A percentile compares a stretch with the other conserved stretches of the same genome.
Conservation (phyloP, 2,113 vertebrate genomes). For the Eolophus roseicapilla region DNA sequence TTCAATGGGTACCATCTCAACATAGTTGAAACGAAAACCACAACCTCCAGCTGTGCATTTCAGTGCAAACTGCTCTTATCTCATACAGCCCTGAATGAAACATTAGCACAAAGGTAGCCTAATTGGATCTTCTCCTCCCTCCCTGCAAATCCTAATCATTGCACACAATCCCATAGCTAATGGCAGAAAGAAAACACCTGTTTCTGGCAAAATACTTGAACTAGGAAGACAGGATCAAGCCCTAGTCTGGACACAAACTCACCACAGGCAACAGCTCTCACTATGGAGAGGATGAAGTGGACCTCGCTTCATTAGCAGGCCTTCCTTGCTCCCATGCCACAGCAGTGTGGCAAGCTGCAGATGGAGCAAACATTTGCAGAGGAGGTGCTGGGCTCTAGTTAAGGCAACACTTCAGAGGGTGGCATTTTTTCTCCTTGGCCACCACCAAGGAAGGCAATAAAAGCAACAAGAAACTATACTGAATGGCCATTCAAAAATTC, state of each 20-base stretch:
- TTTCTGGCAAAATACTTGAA: not conserved
- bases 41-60: slow-evolving; percentile 18
- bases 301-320: not conserved
- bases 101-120: slow-evolving; percentile 20
- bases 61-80: slow-evolving; percentile 43
- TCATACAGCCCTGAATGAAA: not conserved
- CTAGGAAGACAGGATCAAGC: not conserved
- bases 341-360: not conserved
- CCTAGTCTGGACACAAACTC: not conserved
- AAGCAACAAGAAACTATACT: not conserved
- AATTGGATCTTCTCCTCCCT: slow-evolving; percentile 34
- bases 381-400: not conserved
- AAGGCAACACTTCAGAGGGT: not conserved
- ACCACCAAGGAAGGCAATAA: not conserved
- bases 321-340: not conserved
- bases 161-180: slow-evolving; percentile 47
- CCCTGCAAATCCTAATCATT: slow-evolving; percentile 32
- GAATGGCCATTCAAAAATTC: not conserved
- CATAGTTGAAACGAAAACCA: slow-evolving; percentile 49
- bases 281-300: not conserved
- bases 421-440: slow-evolving; percentile 1
- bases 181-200: not conserved
- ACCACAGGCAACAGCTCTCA: not conserved
- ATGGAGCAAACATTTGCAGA: not conserved
- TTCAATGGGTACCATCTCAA: slow-evolving; percentile 63